Percentiles rank a stretch among this genome's conserved stretches.
Evolutionary conservation across 1,140 invertebrate genomes (phyloP).

Genomic region (Chlorops oryzae): DNA sequence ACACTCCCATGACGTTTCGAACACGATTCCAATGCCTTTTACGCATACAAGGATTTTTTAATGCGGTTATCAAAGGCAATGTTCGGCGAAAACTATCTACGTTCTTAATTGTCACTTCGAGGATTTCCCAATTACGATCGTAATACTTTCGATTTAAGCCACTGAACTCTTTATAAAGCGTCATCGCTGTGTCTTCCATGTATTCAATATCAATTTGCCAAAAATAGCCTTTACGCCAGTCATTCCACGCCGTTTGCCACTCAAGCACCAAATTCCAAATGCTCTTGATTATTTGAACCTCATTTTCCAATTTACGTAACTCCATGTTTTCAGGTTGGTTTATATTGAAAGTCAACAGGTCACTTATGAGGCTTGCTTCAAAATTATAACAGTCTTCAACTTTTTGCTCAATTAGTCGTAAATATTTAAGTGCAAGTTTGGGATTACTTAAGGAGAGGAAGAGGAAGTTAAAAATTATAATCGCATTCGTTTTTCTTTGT

Average conservation of each 20-base stretch:
- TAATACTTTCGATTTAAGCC: conserved; percentile 63
- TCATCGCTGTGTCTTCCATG: conserved; percentile 62
- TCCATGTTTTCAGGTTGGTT: conserved; percentile 65
- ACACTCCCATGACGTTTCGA: conserved; percentile 53
- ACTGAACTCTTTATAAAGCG: conserved; percentile 64
- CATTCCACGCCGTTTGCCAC: conserved; percentile 72
- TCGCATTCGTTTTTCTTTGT: conserved; percentile 2
- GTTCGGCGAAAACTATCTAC: conserved; percentile 73
- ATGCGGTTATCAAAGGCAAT: conserved; percentile 67
- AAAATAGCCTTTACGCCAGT: conserved; percentile 68
- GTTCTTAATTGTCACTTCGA: conserved; percentile 62
- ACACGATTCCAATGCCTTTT: conserved; percentile 77
- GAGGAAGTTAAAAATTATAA: too few species aligned
- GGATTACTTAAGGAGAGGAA: conserved; percentile 51
- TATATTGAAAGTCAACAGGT: conserved; percentile 68
- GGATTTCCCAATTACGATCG: conserved; percentile 74
- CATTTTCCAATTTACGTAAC: conserved; percentile 63
- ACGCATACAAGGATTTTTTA: conserved; percentile 77
- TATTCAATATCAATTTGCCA: conserved; percentile 65
- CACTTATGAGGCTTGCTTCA: conserved; percentile 59
- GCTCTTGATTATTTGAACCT: conserved; percentile 62
- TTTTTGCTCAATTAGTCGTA: conserved; percentile 55
- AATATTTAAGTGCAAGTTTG: conserved; percentile 60
- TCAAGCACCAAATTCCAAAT: conserved; percentile 71
- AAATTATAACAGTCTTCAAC: conserved; percentile 57